Evolutionary conservation across 2,797 vertebrate genomes (phyloP).

Genomic region (Nannoperca australis): DNA sequence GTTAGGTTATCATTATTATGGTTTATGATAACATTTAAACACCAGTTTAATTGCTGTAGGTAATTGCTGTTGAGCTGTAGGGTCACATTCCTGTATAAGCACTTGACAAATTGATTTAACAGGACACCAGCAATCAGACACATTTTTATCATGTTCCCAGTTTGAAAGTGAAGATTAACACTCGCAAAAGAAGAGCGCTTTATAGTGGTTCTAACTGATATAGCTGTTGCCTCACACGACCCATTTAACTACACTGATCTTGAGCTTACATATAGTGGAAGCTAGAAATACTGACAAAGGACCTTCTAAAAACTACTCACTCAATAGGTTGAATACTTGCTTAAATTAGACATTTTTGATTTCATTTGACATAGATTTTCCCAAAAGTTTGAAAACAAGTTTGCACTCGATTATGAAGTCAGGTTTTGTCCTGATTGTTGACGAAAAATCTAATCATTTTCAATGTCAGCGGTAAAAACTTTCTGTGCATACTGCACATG

Average conservation of each 20-base stretch:
- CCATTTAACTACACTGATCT: not conserved
- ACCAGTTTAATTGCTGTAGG: too few relatives aligned
- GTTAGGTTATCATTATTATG: too few relatives aligned
- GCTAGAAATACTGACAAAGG: not conserved
- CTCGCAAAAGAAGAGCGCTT: not conserved
- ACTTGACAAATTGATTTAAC: not conserved
- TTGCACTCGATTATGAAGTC: not conserved
- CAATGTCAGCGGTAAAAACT: not conserved
- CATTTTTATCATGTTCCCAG: not conserved
- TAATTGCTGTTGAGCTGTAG: too few relatives aligned
- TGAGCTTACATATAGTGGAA: not conserved
- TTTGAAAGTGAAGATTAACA: not conserved
- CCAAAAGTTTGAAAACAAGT: not conserved
- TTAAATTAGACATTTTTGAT: not conserved
- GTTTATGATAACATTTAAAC: too few relatives aligned
- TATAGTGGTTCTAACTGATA: not conserved
- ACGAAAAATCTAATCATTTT: not conserved
- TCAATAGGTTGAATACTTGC: not conserved
- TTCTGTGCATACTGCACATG: not conserved
- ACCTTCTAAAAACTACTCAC: not conserved
- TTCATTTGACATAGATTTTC: not conserved
- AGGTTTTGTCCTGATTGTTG: not conserved
- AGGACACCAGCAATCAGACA: not conserved
- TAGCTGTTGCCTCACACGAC: not conserved
- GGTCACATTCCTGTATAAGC: not conserved